Evolutionary conservation across 2,113 vertebrate species (phyloP).

Genomic region (Arizona elegans): DNA sequence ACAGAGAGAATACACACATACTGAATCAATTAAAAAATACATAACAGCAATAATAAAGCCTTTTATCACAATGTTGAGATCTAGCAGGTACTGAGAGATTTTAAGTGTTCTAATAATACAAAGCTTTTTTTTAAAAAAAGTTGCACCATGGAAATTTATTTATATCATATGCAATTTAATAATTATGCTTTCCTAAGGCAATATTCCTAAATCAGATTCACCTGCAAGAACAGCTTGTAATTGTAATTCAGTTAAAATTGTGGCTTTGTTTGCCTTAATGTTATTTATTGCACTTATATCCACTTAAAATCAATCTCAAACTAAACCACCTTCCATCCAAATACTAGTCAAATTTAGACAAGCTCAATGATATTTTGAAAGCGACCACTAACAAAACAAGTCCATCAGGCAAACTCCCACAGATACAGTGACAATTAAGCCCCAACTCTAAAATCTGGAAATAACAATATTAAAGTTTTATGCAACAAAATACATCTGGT

Average conservation of each 20-base stretch:
- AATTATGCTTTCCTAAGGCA: not conserved
- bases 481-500: not conserved
- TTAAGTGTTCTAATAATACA: not conserved
- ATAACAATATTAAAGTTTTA: not conserved
- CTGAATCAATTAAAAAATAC: not conserved
- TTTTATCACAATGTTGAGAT: not conserved
- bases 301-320: not conserved
- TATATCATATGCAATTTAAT: not conserved
- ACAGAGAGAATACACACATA: conserved; percentile 35
- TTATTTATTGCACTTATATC: not conserved
- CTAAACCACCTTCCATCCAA: not conserved
- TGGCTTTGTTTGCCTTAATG: not conserved
- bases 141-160: not conserved
- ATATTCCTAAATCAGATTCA: not conserved
- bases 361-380: not conserved
- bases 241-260: not conserved
- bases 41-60: not conserved
- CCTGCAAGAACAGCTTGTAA: not conserved
- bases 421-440: not conserved
- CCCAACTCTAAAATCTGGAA: not conserved
- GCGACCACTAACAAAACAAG: not conserved
- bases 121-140: not conserved
- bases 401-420: not conserved
- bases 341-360: not conserved
- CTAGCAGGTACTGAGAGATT: not conserved